A percentile compares a stretch with the other conserved stretches of the same genome.
These are phyloP conservation scores for Nomada lathburiana DNA, from an alignment of 2,888 invertebrate genomes.

Conservation along the genomic window DNA sequence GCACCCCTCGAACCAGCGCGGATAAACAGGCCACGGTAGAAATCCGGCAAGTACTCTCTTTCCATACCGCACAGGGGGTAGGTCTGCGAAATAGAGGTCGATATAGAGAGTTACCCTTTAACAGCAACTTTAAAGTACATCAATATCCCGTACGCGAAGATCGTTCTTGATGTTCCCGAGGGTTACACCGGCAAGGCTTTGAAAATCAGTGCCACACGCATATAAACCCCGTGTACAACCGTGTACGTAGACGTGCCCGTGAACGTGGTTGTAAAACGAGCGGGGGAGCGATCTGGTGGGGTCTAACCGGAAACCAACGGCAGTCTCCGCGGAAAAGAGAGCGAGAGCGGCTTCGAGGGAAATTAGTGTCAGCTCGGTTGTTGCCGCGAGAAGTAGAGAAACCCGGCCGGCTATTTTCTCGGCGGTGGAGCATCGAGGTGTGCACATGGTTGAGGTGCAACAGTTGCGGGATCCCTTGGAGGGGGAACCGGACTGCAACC, in stretches of 20 bases:
- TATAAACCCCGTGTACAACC: slow-evolving; percentile 1
- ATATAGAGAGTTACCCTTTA: slow-evolving; percentile 21
- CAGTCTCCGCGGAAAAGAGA: slow-evolving; percentile 57
- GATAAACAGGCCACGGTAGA: slow-evolving; percentile 12
- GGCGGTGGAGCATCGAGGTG: slow-evolving; percentile 21
- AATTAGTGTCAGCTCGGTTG: slow-evolving; percentile 64
- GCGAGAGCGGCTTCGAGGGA: slow-evolving; percentile 53
- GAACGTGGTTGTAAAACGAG: slow-evolving; percentile 39
- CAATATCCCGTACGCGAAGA: slow-evolving; percentile 47
- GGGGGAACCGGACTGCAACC: slow-evolving; percentile 67
- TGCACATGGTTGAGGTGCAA: slow-evolving; percentile 75
- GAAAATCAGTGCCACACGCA: slow-evolving; percentile 35
- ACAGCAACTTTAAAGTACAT: slow-evolving; percentile 32
- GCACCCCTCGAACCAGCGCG: neutral
- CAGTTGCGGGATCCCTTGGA: slow-evolving; percentile 70
- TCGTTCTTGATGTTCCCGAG: slow-evolving; percentile 22
- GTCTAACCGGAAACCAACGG: slow-evolving; percentile 59
- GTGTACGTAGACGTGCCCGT: slow-evolving; percentile 7
- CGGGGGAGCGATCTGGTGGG: slow-evolving; percentile 53
- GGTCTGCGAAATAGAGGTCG: neutral
- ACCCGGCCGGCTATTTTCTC: slow-evolving; percentile 27
- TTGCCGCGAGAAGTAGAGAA: slow-evolving; percentile 50
- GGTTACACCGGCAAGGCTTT: slow-evolving; percentile 34
- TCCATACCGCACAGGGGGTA: neutral
- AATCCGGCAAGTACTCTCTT: neutral